Conservation (phyloP, 2,888 invertebrate species). For the Fragum whitleyi region DNA sequence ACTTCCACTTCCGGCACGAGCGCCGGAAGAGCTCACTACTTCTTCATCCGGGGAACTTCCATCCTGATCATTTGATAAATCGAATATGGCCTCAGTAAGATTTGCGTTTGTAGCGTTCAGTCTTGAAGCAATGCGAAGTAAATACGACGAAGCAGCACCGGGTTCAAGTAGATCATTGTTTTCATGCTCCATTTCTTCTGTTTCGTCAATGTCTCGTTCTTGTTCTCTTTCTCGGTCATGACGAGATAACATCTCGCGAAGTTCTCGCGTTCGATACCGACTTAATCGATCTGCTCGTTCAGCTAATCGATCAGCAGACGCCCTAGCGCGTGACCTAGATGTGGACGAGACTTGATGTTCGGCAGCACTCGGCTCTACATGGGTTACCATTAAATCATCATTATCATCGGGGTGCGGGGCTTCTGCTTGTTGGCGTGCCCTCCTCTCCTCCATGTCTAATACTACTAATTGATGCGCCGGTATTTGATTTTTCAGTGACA, state of each 20-base stretch:
- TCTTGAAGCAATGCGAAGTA: conserved; percentile 69
- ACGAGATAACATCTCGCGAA: conserved; percentile 34
- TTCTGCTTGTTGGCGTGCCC: conserved; percentile 50
- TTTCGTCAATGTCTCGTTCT: conserved; percentile 55
- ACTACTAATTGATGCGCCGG: conserved; percentile 74
- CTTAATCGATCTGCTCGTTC: conserved; percentile 43
- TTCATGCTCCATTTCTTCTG: conserved; percentile 60
- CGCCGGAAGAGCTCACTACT: conserved; percentile 11
- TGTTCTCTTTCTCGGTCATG: conserved; percentile 22
- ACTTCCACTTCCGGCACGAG: conserved; percentile 26
- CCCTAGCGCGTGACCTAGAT: conserved; percentile 29
- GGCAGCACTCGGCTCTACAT: conserved; percentile 35
- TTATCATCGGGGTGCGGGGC: conserved; percentile 53
- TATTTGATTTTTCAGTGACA: conserved; percentile 72
- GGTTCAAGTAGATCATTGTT: conserved; percentile 52
- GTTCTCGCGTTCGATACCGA: conserved; percentile 43
- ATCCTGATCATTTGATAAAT: conserved; percentile 54
- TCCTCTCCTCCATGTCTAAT: conserved; percentile 67
- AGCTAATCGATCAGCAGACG: conserved; percentile 17
- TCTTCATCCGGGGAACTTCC: conserved; percentile 42
- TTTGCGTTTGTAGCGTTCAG: conserved; percentile 71
- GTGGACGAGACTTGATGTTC: conserved; percentile 6
- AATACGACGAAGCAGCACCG: conserved; percentile 60
- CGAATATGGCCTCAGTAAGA: conserved; percentile 69
- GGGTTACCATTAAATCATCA: conserved; percentile 58